Percentiles rank a stretch among this genome's conserved stretches.
Evolutionary conservation across 1,140 invertebrate genomes (phyloP).

Genomic region (Grapholita molesta): DNA sequence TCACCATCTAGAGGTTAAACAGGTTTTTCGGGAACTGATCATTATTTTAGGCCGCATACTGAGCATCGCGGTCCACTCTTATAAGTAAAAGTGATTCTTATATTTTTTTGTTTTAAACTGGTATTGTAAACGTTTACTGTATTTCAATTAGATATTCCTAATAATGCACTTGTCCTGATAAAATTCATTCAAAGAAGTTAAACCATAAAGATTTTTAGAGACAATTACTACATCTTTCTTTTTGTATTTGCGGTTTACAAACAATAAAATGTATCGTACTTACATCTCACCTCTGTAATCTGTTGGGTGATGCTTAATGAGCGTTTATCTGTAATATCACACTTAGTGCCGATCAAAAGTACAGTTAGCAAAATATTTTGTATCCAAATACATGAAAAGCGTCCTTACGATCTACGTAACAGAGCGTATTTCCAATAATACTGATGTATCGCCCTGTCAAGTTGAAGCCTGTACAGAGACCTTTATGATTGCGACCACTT

Average conservation of each 20-base stretch:
- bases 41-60: not conserved
- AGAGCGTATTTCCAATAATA: not conserved
- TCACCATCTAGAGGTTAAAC: not conserved
- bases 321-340: not conserved
- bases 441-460: not conserved
- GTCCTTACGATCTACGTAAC: not conserved
- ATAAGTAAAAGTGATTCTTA: slow-evolving; percentile 1
- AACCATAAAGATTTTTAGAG: not conserved
- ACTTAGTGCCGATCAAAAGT: not conserved
- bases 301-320: not conserved
- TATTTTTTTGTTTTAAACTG: not conserved
- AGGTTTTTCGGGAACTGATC: slow-evolving; percentile 4
- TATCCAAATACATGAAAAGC: not conserved
- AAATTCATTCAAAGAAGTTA: not conserved
- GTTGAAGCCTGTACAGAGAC: not conserved
- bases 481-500: slow-evolving; percentile 26
- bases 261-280: not conserved
- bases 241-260: not conserved
- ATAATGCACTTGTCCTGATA: not conserved
- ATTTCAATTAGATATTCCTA: too few species aligned
- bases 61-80: not conserved
- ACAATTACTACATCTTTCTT: not conserved
- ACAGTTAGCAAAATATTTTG: not conserved
- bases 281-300: not conserved
- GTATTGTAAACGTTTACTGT: too few species aligned